Conservation (phyloP, 2,797 vertebrate species). For the Hozukius guyotensis region DNA sequence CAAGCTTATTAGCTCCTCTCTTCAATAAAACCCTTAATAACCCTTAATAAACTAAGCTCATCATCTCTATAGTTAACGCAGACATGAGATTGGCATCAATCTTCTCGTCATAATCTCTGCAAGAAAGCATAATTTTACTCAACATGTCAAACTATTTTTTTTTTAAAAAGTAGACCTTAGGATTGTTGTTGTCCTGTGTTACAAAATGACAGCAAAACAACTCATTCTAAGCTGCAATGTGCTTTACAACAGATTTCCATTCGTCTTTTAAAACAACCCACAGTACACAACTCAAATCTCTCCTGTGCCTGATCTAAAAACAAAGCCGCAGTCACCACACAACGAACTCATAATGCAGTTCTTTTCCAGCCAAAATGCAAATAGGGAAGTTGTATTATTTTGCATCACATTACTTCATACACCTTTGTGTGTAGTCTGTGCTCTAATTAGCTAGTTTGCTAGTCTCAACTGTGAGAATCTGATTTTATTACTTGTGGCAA, state of each 20-base stretch:
- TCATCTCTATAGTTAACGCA: not conserved
- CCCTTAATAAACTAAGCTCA: not conserved
- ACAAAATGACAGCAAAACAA: not conserved
- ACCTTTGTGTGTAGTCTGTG: not conserved
- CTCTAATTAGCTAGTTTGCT: not conserved
- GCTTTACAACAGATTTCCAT: not conserved
- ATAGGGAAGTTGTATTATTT: constrained; percentile 2
- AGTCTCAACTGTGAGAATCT: not conserved
- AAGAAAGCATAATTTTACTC: not conserved
- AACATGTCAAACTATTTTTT: not conserved
- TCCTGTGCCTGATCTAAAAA: not conserved
- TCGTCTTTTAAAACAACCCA: not conserved
- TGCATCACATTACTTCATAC: not conserved
- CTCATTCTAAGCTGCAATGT: not conserved
- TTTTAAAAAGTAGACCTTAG: not conserved
- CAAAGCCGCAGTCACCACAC: not conserved
- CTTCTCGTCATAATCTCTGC: not conserved
- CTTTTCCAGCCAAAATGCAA: not conserved
- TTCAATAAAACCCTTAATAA: not conserved
- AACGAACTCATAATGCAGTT: not conserved
- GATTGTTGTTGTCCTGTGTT: not conserved
- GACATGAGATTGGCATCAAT: not conserved
- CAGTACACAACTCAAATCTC: not conserved
- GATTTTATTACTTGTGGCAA: not conserved
- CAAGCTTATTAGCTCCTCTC: not conserved